Evolutionary conservation across 2,888 invertebrate species (phyloP).

Genomic region (Malacosoma neustria): DNA sequence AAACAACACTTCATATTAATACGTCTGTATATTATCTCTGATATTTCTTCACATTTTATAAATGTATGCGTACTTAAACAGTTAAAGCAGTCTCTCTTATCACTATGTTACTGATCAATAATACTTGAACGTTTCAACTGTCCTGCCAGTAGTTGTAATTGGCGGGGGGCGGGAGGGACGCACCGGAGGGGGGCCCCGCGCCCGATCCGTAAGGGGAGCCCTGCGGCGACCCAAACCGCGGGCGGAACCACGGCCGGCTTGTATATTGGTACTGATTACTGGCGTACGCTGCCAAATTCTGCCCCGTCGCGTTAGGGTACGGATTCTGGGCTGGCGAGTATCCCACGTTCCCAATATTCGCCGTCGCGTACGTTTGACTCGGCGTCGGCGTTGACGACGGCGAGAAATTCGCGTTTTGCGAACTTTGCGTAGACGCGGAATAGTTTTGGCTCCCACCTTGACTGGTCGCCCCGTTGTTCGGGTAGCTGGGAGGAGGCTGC

Average conservation of each 20-base stretch:
- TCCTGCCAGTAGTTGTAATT: conserved; percentile 68
- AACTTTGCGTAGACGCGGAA: conserved; percentile 30
- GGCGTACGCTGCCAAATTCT: conserved; percentile 63
- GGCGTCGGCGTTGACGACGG: conserved; percentile 59
- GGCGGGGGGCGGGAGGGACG: conserved; percentile 56
- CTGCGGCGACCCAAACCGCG: conserved; percentile 59
- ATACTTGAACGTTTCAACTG: conserved; percentile 53
- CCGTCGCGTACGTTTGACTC: conserved; percentile 40
- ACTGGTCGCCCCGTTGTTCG: conserved; percentile 39
- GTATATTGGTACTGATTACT: conserved; percentile 62
- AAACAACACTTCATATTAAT: too few species aligned
- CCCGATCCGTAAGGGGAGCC: conserved; percentile 52
- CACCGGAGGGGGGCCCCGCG: conserved; percentile 41
- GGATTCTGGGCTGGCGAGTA: conserved; percentile 49
- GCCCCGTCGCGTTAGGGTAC: conserved; percentile 63
- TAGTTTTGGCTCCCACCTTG: conserved; percentile 38
- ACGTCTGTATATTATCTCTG: conserved; percentile 9
- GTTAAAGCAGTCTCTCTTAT: conserved; percentile 42
- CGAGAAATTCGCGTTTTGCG: conserved; percentile 46
- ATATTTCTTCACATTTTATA: conserved; percentile 50
- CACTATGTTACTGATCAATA: conserved; percentile 28
- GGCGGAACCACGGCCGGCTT: conserved; percentile 62
- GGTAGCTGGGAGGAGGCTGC: conserved; percentile 45
- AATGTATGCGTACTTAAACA: conserved; percentile 37
- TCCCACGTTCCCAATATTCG: conserved; percentile 37